Conservation (phyloP, 30 jellyfish, hydroid and myxozoan genomes). For the Aurelia sp. region DNA sequence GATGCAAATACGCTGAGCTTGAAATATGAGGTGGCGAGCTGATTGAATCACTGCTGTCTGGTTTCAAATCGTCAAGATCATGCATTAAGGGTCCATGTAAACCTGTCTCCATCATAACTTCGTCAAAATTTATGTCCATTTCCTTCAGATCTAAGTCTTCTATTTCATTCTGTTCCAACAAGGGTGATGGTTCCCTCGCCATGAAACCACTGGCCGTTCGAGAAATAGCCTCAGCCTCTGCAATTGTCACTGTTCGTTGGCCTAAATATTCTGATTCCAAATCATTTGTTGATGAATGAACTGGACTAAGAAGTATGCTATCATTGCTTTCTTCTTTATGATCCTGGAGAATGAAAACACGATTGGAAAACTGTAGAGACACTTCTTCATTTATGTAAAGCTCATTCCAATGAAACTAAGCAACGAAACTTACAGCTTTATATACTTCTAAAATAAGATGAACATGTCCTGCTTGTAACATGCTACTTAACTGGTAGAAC, state of each 20-base stretch:
- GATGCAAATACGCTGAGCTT: slow-evolving; percentile 40
- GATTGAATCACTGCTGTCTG: slow-evolving; percentile 71
- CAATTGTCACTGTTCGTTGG: slow-evolving; percentile 84
- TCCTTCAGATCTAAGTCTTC: slow-evolving; percentile 81
- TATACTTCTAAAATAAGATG: too few relatives aligned
- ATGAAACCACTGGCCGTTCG: slow-evolving; percentile 87
- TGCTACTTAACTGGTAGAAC: too few relatives aligned
- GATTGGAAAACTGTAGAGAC: too few relatives aligned
- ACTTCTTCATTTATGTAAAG: too few relatives aligned
- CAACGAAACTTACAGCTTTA: too few relatives aligned
- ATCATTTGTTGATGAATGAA: slow-evolving; percentile 59
- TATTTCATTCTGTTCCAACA: slow-evolving; percentile 69
- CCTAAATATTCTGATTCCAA: slow-evolving; percentile 72
- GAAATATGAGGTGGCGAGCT: slow-evolving; percentile 72
- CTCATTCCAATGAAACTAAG: too few relatives aligned
- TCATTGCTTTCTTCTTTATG: slow-evolving; percentile 71
- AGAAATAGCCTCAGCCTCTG: slow-evolving; percentile 97
- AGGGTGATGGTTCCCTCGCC: slow-evolving; percentile 79
- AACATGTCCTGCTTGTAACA: too few relatives aligned
- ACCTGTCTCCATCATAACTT: slow-evolving; percentile 86
- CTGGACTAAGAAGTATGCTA: slow-evolving; percentile 59
- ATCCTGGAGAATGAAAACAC: too few relatives aligned
- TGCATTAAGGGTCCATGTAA: slow-evolving; percentile 61
- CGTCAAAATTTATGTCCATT: slow-evolving; percentile 82
- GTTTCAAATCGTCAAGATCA: slow-evolving; percentile 75